phyloP scores from a whole-genome alignment of 1,140 invertebrate genomes.

The Drosophila bipectinata region DNA sequence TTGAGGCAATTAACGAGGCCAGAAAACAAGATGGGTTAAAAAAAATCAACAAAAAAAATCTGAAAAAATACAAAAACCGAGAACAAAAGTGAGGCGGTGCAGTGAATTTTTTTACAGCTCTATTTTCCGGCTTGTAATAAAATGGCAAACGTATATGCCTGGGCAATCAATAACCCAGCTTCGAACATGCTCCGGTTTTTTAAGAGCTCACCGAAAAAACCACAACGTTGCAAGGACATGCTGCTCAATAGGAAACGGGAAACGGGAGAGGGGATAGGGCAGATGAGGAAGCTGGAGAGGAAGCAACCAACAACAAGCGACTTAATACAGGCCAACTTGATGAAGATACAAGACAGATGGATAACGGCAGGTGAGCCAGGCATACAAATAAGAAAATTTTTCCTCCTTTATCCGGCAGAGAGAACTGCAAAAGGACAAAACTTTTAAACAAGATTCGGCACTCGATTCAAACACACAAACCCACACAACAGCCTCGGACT shows the following conservation, averaged over 20 bases:
- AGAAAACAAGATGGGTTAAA: conserved; percentile 39
- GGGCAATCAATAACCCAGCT: conserved; percentile 71
- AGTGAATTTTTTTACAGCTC: conserved; percentile 23
- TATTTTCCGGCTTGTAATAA: conserved; percentile 68
- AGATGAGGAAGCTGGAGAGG: neutral
- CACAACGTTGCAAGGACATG: conserved; percentile 50
- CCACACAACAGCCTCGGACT: conserved; percentile 15
- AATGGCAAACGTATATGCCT: conserved; percentile 79
- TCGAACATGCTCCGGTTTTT: conserved; percentile 51
- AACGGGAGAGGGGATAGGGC: neutral
- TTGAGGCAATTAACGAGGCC: conserved; percentile 76
- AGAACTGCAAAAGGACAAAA: conserved; percentile 45
- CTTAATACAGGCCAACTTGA: conserved; percentile 77
- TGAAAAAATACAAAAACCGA: conserved; percentile 1
- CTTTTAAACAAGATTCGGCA: conserved; percentile 62
- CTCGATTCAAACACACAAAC: conserved; percentile 20
- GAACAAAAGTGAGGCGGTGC: conserved; percentile 35
- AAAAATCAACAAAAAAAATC: neutral
- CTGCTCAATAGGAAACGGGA: neutral
- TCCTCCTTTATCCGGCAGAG: conserved; percentile 15
- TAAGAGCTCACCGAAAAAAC: conserved; percentile 45
- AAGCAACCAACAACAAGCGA: conserved; percentile 68
- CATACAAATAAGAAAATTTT: conserved; percentile 79
- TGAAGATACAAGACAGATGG: conserved; percentile 80
- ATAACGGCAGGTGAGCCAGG: conserved; percentile 73